Percentiles rank a stretch among this genome's conserved stretches.
Conservation (phyloP, 2,113 vertebrate species). For the Passer domesticus region DNA sequence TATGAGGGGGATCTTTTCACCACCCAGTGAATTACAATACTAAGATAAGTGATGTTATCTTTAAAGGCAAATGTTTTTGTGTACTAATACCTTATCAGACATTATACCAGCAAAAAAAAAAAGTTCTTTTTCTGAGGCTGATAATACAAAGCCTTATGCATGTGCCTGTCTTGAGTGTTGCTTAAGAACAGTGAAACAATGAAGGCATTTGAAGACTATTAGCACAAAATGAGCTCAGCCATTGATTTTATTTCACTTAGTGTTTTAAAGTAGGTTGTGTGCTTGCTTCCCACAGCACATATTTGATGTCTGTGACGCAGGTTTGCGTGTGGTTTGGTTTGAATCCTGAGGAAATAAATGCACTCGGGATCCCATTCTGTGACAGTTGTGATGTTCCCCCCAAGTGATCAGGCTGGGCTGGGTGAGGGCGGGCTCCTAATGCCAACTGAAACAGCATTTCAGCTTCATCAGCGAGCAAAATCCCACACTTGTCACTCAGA, state of each 20-base stretch:
- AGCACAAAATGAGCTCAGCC: conserved; percentile 38
- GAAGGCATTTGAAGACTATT: conserved; percentile 55
- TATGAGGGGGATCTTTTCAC: background rate
- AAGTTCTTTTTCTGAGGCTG: background rate
- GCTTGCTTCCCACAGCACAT: background rate
- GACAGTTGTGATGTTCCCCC: background rate
- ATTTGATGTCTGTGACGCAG: background rate
- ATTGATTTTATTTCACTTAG: conserved; percentile 69
- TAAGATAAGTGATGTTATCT: background rate
- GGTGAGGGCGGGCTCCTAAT: background rate
- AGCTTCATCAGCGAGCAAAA: background rate
- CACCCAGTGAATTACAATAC: background rate
- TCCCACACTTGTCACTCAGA: background rate
- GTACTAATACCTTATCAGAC: background rate
- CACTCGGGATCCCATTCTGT: background rate
- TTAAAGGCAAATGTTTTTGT: conserved; percentile 2
- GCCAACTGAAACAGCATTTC: background rate
- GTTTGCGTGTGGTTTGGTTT: background rate
- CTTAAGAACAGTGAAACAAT: conserved; percentile 43
- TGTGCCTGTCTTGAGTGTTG: background rate
- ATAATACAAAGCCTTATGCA: background rate
- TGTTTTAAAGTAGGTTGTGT: conserved; percentile 46
- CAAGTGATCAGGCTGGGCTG: background rate
- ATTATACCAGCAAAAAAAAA: background rate
- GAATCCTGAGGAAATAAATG: background rate